A percentile compares a stretch with the other conserved stretches of the same genome.
These are phyloP conservation scores for Calameuta filiformis DNA, from an alignment of 2,888 invertebrate species.

Conservation along the genomic window DNA sequence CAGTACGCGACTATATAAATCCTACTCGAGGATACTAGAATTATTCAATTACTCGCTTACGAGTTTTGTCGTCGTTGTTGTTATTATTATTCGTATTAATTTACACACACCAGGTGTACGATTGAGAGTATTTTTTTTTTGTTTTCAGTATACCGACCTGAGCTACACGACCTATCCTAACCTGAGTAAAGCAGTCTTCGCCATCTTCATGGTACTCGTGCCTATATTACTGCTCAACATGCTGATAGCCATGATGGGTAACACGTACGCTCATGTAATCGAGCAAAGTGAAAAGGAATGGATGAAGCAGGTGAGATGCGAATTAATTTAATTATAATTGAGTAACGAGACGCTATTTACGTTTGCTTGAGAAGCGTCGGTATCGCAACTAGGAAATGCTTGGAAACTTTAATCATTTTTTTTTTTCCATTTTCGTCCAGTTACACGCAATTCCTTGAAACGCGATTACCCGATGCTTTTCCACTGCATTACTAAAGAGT, in stretches of 20 bases:
- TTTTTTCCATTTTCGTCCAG: neutral
- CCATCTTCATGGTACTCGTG: slow-evolving; percentile 97
- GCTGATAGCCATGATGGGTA: slow-evolving; percentile 99
- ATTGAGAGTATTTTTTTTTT: slow-evolving; percentile 10
- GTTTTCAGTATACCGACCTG: slow-evolving; percentile 91
- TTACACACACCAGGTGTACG: neutral
- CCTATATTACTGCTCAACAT: slow-evolving; percentile 96
- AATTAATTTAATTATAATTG: neutral
- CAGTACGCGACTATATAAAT: neutral
- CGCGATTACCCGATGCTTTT: too few relatives aligned
- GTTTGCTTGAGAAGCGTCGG: neutral
- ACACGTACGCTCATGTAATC: slow-evolving; percentile 97
- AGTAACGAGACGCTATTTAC: neutral
- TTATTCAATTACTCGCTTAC: neutral
- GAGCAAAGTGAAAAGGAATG: slow-evolving; percentile 99
- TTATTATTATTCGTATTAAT: too few relatives aligned
- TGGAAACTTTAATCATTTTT: neutral
- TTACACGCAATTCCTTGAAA: neutral
- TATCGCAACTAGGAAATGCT: neutral
- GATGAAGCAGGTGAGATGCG: slow-evolving; percentile 83
- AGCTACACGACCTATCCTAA: slow-evolving; percentile 90
- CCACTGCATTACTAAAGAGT: too few relatives aligned
- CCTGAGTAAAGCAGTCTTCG: slow-evolving; percentile 95
- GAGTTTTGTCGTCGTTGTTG: neutral
- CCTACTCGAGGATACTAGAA: neutral